A percentile compares a stretch with the other conserved stretches of the same genome.
Conservation (phyloP, 2,888 invertebrate species). For the Eupithecia exiguata region DNA sequence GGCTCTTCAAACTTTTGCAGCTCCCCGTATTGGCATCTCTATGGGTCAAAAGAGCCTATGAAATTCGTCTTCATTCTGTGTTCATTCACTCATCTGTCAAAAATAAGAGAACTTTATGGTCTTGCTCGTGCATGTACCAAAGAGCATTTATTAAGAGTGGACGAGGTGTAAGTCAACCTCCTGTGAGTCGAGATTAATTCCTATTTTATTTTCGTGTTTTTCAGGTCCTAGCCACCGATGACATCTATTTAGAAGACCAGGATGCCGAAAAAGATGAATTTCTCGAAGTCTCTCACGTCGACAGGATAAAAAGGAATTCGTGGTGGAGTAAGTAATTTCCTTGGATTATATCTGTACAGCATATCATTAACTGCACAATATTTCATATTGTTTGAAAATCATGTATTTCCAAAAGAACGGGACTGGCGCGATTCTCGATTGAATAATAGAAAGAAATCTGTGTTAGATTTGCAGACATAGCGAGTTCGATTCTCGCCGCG, state of each 20-base stretch:
- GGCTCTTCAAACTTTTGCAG: too few species aligned
- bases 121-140: too few species aligned
- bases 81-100: too few species aligned
- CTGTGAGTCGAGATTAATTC: not conserved
- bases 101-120: too few species aligned
- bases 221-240: constrained; percentile 66
- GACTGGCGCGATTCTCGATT: not conserved
- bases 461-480: not conserved
- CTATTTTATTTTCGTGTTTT: constrained; percentile 44
- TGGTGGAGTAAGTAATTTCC: not conserved
- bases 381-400: not conserved
- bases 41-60: too few species aligned
- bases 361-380: not conserved
- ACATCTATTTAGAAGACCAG: constrained; percentile 74
- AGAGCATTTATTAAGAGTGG: too few species aligned
- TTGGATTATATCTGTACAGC: not conserved
- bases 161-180: not conserved
- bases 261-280: constrained; percentile 71
- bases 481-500: not conserved
- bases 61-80: too few species aligned
- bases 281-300: constrained; percentile 53
- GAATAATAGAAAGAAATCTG: not conserved
- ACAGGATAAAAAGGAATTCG: not conserved
- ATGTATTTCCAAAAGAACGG: not conserved
- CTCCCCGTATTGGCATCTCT: too few species aligned